Conservation (phyloP, 2,113 vertebrate genomes). For the Hypanus sabinus region DNA sequence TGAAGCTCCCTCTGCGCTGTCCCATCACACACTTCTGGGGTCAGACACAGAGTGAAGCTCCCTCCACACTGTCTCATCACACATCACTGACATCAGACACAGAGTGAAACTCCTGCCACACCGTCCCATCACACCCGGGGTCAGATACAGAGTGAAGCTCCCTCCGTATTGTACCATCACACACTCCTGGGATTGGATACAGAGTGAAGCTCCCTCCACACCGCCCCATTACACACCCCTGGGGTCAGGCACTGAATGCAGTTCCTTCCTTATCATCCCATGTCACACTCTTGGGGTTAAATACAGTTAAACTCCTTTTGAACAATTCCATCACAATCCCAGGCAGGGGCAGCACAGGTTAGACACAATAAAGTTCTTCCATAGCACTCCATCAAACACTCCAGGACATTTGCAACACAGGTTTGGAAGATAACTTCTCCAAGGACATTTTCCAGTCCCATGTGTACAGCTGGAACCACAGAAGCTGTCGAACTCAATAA, state of each 20-base stretch:
- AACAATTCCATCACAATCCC: too few species aligned
- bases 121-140: too few species aligned
- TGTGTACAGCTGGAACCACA: not conserved
- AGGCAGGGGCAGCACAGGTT: too few species aligned
- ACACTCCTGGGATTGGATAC: not conserved
- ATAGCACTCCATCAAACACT: not conserved
- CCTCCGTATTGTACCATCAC: not conserved
- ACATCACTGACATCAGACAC: not conserved
- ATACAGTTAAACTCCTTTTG: too few species aligned
- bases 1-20: not conserved
- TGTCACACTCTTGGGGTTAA: not conserved
- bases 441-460: not conserved
- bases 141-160: conserved; percentile 1
- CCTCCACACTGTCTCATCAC: not conserved
- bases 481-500: not conserved
- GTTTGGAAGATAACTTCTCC: not conserved
- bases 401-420: not conserved
- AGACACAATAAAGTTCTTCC: not conserved
- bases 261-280: not conserved
- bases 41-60: not conserved
- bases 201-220: not conserved
- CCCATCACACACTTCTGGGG: not conserved
- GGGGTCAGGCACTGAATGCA: not conserved
- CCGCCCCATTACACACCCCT: too few species aligned
- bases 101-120: too few species aligned